Conservation (phyloP, 2,888 invertebrate genomes). For the Xestia sexstrigata region DNA sequence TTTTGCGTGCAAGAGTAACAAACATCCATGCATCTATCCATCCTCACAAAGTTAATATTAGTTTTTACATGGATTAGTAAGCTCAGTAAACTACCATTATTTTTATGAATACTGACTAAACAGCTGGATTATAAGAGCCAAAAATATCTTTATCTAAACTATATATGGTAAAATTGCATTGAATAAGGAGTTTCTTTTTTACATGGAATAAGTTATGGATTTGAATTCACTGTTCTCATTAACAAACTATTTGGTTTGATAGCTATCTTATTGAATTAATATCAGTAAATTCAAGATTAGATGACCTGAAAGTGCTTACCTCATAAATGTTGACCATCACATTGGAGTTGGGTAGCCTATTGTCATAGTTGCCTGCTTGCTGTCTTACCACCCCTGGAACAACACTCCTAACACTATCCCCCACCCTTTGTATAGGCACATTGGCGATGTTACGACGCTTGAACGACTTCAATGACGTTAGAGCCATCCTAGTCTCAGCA, state of each 20-base stretch:
- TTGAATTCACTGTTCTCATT: neutral
- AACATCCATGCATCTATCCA: no score
- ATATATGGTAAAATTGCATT: neutral
- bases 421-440: slow-evolving; percentile 88
- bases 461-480: slow-evolving; percentile 94
- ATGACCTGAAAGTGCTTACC: slow-evolving; percentile 75
- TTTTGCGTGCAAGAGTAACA: no score
- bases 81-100: slow-evolving; percentile 7
- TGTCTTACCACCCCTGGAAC: slow-evolving; percentile 90
- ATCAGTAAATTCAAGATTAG: neutral
- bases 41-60: no score
- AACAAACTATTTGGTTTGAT: neutral
- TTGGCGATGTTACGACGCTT: slow-evolving; percentile 90
- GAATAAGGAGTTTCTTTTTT: neutral
- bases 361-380: slow-evolving; percentile 79
- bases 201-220: neutral
- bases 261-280: neutral
- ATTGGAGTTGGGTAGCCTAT: slow-evolving; percentile 85
- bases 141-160: slow-evolving; percentile 23
- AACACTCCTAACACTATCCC: slow-evolving; percentile 89
- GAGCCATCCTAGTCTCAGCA: slow-evolving; percentile 93
- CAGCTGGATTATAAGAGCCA: slow-evolving; percentile 14
- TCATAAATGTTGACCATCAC: slow-evolving; percentile 90
- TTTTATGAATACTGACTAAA: slow-evolving; percentile 9
- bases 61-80: no score